Evolutionary conservation across 2,113 vertebrate species (phyloP), one percentile per base, ranked within the genome.

Genomic region (Pandion haliaetus): DNA sequence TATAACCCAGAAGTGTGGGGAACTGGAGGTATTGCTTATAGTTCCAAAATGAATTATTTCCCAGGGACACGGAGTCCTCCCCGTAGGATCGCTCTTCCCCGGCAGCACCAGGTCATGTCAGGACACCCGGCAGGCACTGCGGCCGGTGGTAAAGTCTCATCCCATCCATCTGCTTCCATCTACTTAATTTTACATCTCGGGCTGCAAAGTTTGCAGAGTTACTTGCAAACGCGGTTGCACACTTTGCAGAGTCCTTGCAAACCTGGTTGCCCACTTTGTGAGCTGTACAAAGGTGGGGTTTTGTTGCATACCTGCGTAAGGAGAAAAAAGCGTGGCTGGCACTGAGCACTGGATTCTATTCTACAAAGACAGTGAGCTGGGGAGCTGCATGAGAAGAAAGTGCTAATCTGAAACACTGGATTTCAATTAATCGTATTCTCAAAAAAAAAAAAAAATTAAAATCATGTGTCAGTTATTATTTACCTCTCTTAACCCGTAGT

Each of bases 121-220:
- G 79, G 73, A 4, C 59, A 63, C 42, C 9, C 0, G 0, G 5
- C 19, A 9, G 38, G 18, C 32, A 10, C 31, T 8, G 32, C 1
- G 7, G 32, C 15, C 2, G 3, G 12, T 10, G 66, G 8, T 12
- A 3, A 55, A n/a, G 17, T 55, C 20, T 34, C 29, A 29, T 26
- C 44, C 34, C 49, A 9, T 11, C 55, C 6, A 0, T 14, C 55
- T 47, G 34, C 44, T 42, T 31, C 26, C 5, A 0, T 25, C 26
- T 31, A 6, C 18, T 73, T 55, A 24, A 1, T 26, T 87, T 57
- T 62, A 31, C 40, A 16, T 7, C 40, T 20, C 8, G 25, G 36
- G 36, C 26, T 14, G 32, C 9, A 14, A 29, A 66, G 26, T 52
- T 61, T 69, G 32, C 77, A n/a, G 31, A 45, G 29, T 17, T 26